Conservation (phyloP, 2,888 invertebrate species). For the Noctua fimbriata region DNA sequence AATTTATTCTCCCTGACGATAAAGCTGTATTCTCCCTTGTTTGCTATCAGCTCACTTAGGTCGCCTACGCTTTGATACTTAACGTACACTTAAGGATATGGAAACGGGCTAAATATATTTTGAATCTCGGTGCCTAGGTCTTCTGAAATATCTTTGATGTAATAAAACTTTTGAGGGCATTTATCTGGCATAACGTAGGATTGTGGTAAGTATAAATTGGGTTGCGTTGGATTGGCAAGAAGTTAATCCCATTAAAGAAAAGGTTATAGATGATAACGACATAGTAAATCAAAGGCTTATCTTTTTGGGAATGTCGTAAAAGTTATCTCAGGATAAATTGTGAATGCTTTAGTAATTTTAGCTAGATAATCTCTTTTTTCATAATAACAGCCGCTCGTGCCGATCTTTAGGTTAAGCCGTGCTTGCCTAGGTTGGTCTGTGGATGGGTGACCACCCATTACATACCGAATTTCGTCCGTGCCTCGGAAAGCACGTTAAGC, state of each 20-base stretch:
- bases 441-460: no score
- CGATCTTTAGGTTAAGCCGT: no score
- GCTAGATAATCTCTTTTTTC: neutral
- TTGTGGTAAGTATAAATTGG: neutral
- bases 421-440: no score
- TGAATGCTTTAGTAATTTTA: neutral
- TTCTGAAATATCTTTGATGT: neutral
- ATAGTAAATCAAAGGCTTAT: slow-evolving; percentile 36
- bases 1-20: neutral
- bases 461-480: no score
- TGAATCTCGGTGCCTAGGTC: neutral
- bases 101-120: neutral
- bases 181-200: neutral
- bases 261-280: slow-evolving; percentile 8
- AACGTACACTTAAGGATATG: slow-evolving; percentile 17
- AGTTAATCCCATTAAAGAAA: neutral
- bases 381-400: no score
- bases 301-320: slow-evolving; percentile 28
- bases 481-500: no score
- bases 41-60: neutral
- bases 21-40: slow-evolving; percentile 7
- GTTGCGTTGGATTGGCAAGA: neutral
- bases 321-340: slow-evolving; percentile 6
- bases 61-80: slow-evolving; percentile 12
- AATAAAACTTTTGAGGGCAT: neutral